phyloP scores from a whole-genome alignment of 2,797 vertebrate species.

The Morus bassanus region DNA sequence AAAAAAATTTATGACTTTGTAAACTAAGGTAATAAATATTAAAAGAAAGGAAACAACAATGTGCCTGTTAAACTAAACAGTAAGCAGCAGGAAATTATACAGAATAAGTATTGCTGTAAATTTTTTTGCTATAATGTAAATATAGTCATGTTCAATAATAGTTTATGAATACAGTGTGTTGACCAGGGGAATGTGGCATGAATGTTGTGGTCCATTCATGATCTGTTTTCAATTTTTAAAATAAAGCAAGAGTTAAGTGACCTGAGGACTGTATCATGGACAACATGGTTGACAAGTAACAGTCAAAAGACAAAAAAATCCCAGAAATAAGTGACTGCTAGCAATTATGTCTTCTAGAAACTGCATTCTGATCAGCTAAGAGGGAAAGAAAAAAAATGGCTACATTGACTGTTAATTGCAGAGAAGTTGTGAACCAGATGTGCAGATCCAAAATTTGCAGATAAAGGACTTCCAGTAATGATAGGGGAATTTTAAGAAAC shows the following conservation, averaged over 20 bases:
- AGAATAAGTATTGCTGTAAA: neutral
- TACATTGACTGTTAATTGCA: rapidly evolving
- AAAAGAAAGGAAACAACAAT: neutral
- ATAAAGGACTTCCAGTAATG: neutral
- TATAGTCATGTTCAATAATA: neutral
- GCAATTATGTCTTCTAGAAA: neutral
- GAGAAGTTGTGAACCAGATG: neutral
- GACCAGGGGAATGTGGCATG: neutral
- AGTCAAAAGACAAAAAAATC: neutral
- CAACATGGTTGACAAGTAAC: neutral
- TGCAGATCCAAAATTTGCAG: neutral
- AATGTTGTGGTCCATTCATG: neutral
- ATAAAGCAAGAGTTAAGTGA: neutral
- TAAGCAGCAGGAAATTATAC: neutral
- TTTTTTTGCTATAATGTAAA: neutral
- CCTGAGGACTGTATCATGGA: neutral
- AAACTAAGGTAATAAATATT: neutral
- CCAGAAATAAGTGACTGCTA: neutral
- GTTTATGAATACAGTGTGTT: neutral
- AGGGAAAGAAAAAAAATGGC: neutral
- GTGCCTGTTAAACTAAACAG: neutral
- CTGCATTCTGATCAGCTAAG: neutral
- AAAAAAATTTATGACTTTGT: neutral
- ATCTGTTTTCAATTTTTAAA: neutral
- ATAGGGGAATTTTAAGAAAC: neutral